Percentiles rank a stretch among this genome's conserved stretches.
phyloP scores from a whole-genome alignment of 2,113 vertebrate genomes.

The Salvator merianae region DNA sequence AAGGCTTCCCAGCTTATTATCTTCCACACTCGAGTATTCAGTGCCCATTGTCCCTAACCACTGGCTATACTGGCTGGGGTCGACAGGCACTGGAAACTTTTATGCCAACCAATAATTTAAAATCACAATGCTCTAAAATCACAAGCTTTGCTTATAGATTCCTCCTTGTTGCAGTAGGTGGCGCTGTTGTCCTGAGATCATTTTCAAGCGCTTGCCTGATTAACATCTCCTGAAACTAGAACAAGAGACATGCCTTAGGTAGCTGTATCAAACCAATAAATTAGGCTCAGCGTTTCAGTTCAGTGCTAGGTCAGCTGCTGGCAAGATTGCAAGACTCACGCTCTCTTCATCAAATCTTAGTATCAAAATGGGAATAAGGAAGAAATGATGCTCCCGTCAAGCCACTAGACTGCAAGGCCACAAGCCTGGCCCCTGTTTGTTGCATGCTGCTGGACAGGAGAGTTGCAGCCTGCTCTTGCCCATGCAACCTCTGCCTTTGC shows the following conservation, averaged over 20 bases:
- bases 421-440: not conserved
- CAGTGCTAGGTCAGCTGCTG: conserved; percentile 53
- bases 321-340: conserved; percentile 40
- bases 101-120: not conserved
- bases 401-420: not conserved
- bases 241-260: conserved; percentile 53
- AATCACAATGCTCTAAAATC: not conserved
- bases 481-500: not conserved
- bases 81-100: too few relatives aligned
- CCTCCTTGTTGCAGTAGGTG: conserved; percentile 47
- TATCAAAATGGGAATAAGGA: not conserved
- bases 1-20: too few relatives aligned
- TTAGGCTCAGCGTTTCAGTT: conserved; percentile 53
- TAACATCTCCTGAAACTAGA: conserved; percentile 58
- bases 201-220: conserved; percentile 48
- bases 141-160: conserved; percentile 18
- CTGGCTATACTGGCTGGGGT: too few relatives aligned
- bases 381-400: not conserved
- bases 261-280: conserved; percentile 51
- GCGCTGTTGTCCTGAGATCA: conserved; percentile 23
- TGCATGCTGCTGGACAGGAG: not conserved
- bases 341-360: conserved; percentile 18
- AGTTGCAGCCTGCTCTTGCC: not conserved
- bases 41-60: too few relatives aligned
- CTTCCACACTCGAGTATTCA: too few relatives aligned